Conservation (phyloP, 2,113 vertebrate species). For the Panurus biarmicus region DNA sequence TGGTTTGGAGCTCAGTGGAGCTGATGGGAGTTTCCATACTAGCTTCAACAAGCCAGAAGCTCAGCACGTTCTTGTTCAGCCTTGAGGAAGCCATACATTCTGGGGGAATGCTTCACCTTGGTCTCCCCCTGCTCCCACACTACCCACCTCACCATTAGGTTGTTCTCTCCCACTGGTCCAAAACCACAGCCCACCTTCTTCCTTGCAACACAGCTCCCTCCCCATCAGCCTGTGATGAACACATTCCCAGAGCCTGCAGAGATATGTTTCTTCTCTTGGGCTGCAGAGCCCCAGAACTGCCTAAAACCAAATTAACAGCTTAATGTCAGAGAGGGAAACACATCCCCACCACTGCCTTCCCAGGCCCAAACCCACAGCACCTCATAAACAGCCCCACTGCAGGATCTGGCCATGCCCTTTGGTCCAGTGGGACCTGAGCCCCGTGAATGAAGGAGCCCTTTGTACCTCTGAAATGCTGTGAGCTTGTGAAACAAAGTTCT, state of each 20-base stretch:
- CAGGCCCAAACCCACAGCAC: not conserved
- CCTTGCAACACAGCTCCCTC: not conserved
- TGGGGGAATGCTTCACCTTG: not conserved
- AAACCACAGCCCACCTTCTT: not conserved
- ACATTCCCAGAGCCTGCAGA: not conserved
- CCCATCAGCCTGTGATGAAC: not conserved
- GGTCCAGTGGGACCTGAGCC: not conserved
- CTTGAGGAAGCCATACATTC: not conserved
- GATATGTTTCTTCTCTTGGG: not conserved
- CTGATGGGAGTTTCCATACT: not conserved
- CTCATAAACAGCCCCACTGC: not conserved
- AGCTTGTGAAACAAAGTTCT: conserved; percentile 12
- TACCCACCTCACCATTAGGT: rapidly evolving
- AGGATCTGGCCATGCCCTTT: not conserved
- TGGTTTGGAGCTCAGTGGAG: not conserved
- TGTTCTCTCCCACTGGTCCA: not conserved
- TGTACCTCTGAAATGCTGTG: conserved; percentile 10
- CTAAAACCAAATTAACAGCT: not conserved
- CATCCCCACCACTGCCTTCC: not conserved
- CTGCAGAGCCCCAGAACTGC: not conserved
- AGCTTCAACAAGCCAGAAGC: not conserved
- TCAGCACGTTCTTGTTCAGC: not conserved
- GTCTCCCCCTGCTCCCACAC: not conserved
- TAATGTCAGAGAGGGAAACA: not conserved
- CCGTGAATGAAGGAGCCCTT: not conserved